Conservation (phyloP, 37 sponge, comb jelly and placozoan genomes). For the Geodia barretti region DNA sequence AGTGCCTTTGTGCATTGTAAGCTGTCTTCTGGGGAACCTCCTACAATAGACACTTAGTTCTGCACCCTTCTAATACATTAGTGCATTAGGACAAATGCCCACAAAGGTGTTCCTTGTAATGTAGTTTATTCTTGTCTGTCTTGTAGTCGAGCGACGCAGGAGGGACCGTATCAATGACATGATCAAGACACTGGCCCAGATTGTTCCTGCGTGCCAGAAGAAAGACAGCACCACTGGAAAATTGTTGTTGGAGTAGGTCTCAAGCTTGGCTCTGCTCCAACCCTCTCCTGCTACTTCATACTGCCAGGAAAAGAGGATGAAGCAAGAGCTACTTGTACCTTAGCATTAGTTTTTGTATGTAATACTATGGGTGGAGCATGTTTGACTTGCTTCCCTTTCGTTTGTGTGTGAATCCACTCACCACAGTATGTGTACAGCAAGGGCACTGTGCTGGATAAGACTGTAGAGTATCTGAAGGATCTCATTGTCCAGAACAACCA, state of each 20-base stretch:
- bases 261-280: background rate
- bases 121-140: too few relatives aligned
- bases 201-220: conserved; percentile 94
- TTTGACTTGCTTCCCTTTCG: background rate
- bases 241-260: background rate
- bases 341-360: background rate
- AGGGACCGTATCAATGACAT: conserved; percentile 91
- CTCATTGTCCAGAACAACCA: conserved; percentile 58
- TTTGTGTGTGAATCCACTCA: background rate
- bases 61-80: background rate
- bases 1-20: too few relatives aligned
- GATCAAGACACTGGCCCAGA: conserved; percentile 82
- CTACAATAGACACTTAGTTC: too few relatives aligned
- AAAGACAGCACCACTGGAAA: conserved; percentile 72
- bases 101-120: too few relatives aligned
- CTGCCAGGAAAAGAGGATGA: too few relatives aligned
- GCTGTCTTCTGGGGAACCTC: too few relatives aligned
- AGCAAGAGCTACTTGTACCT: background rate
- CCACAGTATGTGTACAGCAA: conserved; percentile 78
- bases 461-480: conserved; percentile 74
- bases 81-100: background rate
- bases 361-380: background rate
- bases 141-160: conserved; percentile 90
- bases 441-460: conserved; percentile 80
- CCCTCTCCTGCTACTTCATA: background rate